Evolutionary conservation across 2,113 vertebrate genomes (phyloP).

Genomic region (Puffinus mauretanicus): DNA sequence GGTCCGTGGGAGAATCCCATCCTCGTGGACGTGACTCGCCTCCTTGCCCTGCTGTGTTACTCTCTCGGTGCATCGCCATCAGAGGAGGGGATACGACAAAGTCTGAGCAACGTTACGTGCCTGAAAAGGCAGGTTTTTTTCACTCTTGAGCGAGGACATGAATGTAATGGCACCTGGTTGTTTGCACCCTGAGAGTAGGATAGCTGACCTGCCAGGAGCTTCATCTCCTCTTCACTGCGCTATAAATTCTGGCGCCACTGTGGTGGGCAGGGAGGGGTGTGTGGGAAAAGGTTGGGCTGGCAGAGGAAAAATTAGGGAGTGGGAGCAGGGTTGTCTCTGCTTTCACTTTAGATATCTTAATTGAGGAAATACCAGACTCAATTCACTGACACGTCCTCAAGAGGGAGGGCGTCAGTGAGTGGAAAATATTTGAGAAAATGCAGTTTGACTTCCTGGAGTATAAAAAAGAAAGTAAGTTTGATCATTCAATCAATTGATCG

Average conservation of each 20-base stretch:
- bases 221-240: not conserved
- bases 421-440: conserved; percentile 12
- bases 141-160: not conserved
- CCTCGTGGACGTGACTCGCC: not conserved
- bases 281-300: conserved; percentile 1
- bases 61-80: fast-evolving
- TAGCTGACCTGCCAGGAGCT: not conserved
- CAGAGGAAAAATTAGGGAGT: conserved; percentile 11
- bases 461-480: not conserved
- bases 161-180: not conserved
- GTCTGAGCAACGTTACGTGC: not conserved
- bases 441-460: not conserved
- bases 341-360: conserved; percentile 48
- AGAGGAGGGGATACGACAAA: not conserved
- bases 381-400: conserved; percentile 21
- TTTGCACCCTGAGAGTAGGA: not conserved
- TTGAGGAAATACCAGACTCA: conserved; percentile 48
- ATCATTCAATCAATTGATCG: fast-evolving
- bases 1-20: not conserved
- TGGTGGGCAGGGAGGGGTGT: not conserved
- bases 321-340: conserved; percentile 24
- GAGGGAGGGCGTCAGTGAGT: not conserved
- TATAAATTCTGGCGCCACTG: not conserved
- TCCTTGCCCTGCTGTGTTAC: not conserved
- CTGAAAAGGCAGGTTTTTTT: not conserved